phyloP scores from a whole-genome alignment of 2,113 vertebrate species.

The Pterocles burchelli region DNA sequence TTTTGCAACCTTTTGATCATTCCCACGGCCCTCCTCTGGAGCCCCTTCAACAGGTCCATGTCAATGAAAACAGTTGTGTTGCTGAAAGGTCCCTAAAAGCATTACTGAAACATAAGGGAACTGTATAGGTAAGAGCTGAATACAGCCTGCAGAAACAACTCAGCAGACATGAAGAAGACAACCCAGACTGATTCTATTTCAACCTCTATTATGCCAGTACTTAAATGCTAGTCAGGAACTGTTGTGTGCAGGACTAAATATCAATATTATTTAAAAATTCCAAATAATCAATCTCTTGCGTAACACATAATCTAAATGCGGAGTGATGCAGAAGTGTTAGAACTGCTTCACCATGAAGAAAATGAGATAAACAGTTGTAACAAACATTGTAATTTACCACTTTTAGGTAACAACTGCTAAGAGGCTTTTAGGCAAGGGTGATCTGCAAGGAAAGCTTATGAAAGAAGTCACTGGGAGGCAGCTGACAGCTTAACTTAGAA shows the following conservation, averaged over 20 bases:
- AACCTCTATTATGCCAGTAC: neutral
- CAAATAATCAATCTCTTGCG: neutral
- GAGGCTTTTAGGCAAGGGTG: neutral
- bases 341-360: neutral
- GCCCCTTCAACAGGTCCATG: too few relatives aligned
- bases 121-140: neutral
- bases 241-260: neutral
- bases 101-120: neutral
- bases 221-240: neutral
- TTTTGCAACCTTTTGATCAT: too few relatives aligned
- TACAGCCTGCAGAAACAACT: neutral
- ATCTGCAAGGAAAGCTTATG: neutral
- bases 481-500: neutral
- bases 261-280: neutral
- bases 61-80: neutral
- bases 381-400: neutral
- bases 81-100: neutral
- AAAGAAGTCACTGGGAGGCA: neutral
- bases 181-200: neutral
- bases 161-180: neutral
- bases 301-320: neutral
- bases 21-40: too few relatives aligned
- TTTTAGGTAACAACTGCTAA: neutral
- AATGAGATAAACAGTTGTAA: neutral
- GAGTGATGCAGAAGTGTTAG: accelerated